Conservation (phyloP, 2,888 invertebrate species). For the Nudaria mundana region DNA sequence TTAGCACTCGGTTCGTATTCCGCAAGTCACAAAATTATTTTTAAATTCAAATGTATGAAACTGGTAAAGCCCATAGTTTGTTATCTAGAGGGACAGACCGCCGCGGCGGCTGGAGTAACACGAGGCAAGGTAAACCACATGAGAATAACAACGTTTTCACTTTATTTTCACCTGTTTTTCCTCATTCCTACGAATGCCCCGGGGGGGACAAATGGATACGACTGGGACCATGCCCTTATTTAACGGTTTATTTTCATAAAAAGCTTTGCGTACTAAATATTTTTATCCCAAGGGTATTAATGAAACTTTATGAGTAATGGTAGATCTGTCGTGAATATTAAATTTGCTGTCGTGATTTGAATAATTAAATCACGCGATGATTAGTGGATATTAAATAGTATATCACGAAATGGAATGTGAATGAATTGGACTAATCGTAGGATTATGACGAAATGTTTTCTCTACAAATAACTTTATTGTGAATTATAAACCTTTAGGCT, state of each 20-base stretch:
- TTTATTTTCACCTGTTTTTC: slow-evolving; percentile 72
- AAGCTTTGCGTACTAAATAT: slow-evolving; percentile 35
- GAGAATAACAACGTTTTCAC: slow-evolving; percentile 73
- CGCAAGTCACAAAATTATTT: slow-evolving; percentile 47
- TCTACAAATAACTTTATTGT: no score
- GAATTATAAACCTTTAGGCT: no score
- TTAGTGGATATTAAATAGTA: slow-evolving; percentile 11
- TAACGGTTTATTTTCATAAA: slow-evolving; percentile 52
- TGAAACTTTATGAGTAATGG: slow-evolving; percentile 30
- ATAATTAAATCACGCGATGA: slow-evolving; percentile 16
- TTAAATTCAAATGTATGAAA: slow-evolving; percentile 50
- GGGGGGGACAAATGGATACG: slow-evolving; percentile 57
- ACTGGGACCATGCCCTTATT: slow-evolving; percentile 59
- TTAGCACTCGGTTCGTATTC: slow-evolving; percentile 40
- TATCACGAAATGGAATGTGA: slow-evolving; percentile 2
- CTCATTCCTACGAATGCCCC: slow-evolving; percentile 62
- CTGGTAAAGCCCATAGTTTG: slow-evolving; percentile 48
- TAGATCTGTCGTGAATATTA: slow-evolving; percentile 21
- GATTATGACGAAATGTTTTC: no score
- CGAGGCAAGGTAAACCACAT: slow-evolving; percentile 64
- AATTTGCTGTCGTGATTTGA: slow-evolving; percentile 15
- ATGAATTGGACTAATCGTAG: neutral
- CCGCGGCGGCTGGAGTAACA: slow-evolving; percentile 50
- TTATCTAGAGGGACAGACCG: slow-evolving; percentile 49
- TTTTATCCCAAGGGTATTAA: slow-evolving; percentile 36